Base-by-base conservation (phyloP, 37 sponge, comb jelly and placozoan genomes). In the Tethya wilhelma region DNA sequence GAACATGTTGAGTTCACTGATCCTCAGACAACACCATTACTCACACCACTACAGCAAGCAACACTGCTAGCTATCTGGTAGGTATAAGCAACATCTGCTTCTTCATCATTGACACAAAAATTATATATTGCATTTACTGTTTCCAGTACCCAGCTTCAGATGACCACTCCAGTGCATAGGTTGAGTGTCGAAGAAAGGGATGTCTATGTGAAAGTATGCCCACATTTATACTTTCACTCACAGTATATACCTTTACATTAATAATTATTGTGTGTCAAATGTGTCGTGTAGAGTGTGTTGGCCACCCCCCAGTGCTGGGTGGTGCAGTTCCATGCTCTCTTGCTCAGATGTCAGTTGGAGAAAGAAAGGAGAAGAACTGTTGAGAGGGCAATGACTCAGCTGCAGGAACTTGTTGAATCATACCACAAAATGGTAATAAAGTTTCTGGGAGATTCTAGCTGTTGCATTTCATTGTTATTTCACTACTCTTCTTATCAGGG, bases 301-400 rank as follows among this genome's bases (percentile, higher is more conserved):
- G 30, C 25, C 6, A 7, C 23, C 7, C 93, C 96, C 3, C 66
- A 64, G 87, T 76, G 77, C 49, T 95, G 93, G 90, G 29, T 34
- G 8, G 78, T 92, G 32, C 90, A 92, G 57, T 44, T 39, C 2
- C 29, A 25, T 19, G 83, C 93, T 26, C 80, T 95, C 38, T 71
- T 81, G 49, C 65, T 85, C 11, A 42, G 93, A 17, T 85, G 69
- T 22, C 45, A 37, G 30, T 19, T 84, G 29, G 90, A 92, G 71
- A 69, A 59, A 29, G 38, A 73, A 26, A 57, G 72, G 4, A 23
- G 63, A 4, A 23, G 82, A 20, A 83, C 55, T 12, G 81, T 80
- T 42, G 93, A 95, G 79, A 76, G 96, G 1, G 66, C 86, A 39
- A 91, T 95, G 96, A 44, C 53, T 70, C 96, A 95, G 66, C 76